Evolutionary conservation across 2,113 vertebrate genomes (phyloP).

Genomic region (Sceloporus tristichus): DNA sequence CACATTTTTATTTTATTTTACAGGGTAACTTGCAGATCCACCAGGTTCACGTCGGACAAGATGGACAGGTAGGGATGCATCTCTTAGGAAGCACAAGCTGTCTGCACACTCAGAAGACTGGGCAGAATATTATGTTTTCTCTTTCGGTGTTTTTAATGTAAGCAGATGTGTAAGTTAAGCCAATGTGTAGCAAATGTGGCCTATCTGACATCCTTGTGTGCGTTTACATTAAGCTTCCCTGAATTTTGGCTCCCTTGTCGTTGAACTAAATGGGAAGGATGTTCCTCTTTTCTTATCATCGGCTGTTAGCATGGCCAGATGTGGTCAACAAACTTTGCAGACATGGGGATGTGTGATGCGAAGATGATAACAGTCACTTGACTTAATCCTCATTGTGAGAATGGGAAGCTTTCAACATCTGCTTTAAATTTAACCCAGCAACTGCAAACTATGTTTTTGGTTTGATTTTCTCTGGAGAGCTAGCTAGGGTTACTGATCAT

Average conservation of each 20-base stretch:
- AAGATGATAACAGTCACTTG: constrained; percentile 23
- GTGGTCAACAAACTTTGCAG: background rate
- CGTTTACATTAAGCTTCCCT: constrained; percentile 6
- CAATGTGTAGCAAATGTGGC: rapidly evolving
- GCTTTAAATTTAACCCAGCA: constrained; percentile 19
- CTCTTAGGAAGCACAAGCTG: background rate
- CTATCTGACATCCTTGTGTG: background rate
- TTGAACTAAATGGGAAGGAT: rapidly evolving
- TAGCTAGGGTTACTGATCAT: background rate
- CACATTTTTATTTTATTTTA: constrained; percentile 49
- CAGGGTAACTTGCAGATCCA: constrained; percentile 99
- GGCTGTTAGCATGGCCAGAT: background rate
- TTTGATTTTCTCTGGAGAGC: too few species aligned
- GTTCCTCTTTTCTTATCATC: constrained; percentile 21
- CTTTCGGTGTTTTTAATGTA: background rate
- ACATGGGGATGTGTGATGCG: constrained; percentile 9
- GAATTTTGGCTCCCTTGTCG: background rate
- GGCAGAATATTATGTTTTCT: background rate
- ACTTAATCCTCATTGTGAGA: constrained; percentile 34
- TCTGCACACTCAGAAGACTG: background rate
- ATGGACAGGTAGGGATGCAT: constrained; percentile 90
- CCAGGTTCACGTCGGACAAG: constrained; percentile 95
- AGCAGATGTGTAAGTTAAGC: background rate
- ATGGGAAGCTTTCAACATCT: constrained; percentile 44
- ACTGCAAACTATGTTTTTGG: background rate